These are phyloP conservation scores for Muntiacus muntjak DNA, from an alignment of 2,113 vertebrate genomes.

Conservation along the genomic window DNA sequence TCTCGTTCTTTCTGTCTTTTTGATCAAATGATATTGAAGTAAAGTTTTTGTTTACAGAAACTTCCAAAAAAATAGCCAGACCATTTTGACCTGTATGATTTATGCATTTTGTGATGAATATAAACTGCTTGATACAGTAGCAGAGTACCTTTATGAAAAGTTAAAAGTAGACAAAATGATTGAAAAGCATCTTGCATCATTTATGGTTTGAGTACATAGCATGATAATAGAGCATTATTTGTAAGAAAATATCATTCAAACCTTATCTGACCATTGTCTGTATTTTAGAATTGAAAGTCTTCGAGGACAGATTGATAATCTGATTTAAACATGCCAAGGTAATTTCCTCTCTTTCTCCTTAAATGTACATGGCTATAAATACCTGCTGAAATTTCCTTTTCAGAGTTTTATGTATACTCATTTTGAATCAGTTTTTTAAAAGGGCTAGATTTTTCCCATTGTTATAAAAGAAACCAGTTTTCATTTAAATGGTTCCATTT, in stretches of 20 bases:
- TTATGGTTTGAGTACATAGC: constrained; percentile 19
- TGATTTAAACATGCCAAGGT: constrained; percentile 43
- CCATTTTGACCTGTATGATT: background rate
- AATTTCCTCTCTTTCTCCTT: background rate
- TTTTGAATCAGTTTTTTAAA: constrained; percentile 50
- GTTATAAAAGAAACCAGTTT: constrained; percentile 16
- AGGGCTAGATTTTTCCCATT: background rate
- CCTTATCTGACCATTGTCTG: constrained; percentile 29
- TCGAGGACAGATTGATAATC: constrained; percentile 8
- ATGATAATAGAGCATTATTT: background rate
- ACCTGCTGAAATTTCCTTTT: constrained; percentile 39
- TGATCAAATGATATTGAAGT: constrained; percentile 5
- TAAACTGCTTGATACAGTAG: background rate
- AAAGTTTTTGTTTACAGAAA: background rate
- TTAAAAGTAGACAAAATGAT: background rate
- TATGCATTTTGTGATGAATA: background rate
- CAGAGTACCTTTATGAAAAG: background rate
- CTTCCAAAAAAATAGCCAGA: background rate
- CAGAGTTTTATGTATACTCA: background rate
- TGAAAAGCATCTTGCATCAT: background rate
- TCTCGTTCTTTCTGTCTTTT: background rate
- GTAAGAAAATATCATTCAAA: constrained; percentile 41
- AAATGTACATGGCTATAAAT: background rate
- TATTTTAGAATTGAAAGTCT: constrained; percentile 21
- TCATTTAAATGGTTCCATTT: constrained; percentile 25